phyloP scores from a whole-genome alignment of 2,113 vertebrate genomes.

The Anarhynchus alexandrinus region DNA sequence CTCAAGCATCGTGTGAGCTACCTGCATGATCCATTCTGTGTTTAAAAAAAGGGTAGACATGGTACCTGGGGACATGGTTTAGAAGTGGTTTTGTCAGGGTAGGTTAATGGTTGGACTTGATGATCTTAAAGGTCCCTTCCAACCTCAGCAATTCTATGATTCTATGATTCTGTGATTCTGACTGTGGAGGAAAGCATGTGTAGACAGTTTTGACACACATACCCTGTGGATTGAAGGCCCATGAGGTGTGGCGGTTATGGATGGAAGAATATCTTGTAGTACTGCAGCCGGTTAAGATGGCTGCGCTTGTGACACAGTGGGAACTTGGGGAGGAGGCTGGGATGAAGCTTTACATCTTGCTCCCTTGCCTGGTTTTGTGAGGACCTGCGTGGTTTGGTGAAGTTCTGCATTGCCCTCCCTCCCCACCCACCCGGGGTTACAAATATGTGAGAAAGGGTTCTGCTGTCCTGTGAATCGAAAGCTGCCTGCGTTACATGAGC shows the following conservation, averaged over 20 bases:
- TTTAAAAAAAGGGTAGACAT: no score
- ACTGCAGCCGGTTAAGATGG: not conserved
- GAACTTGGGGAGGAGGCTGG: not conserved
- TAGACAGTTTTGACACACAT: not conserved
- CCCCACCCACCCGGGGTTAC: rapidly evolving
- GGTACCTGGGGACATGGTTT: no score
- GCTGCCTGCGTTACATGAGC: not conserved
- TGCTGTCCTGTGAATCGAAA: not conserved
- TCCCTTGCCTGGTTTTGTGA: not conserved
- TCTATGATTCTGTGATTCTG: no score
- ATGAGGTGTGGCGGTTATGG: not conserved
- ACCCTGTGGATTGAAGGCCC: not conserved
- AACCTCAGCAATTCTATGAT: no score
- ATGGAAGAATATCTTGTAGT: not conserved
- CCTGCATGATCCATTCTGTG: not conserved
- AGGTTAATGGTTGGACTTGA: no score
- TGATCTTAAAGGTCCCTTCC: no score
- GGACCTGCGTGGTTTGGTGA: not conserved
- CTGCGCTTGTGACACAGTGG: not conserved
- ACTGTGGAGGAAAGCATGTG: not conserved
- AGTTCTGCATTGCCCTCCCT: not conserved
- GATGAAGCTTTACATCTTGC: not conserved
- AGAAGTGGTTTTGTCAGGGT: no score
- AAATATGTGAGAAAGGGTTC: not conserved
- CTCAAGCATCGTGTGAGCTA: not conserved